Conservation (phyloP, 2,888 invertebrate species). For the Hyppa rectilinea region DNA sequence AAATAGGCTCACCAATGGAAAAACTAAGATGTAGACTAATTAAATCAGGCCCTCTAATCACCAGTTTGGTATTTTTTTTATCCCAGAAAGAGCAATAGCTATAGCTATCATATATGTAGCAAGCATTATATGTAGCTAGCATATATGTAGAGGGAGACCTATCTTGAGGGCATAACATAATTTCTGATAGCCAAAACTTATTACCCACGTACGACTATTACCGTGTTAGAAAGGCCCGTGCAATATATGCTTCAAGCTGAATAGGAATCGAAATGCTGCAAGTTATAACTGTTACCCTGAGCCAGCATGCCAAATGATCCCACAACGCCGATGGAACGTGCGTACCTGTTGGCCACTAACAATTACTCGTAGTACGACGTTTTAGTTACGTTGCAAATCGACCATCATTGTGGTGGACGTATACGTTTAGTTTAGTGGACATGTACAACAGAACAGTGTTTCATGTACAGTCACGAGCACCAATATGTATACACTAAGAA, state of each 20-base stretch:
- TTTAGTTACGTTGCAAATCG: slow-evolving; percentile 33
- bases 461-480: no score
- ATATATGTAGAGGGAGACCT: no score
- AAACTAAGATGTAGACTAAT: no score
- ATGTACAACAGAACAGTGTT: background rate
- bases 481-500: no score
- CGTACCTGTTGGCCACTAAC: slow-evolving; percentile 50
- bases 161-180: background rate
- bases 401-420: slow-evolving; percentile 34
- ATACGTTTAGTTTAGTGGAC: slow-evolving; percentile 17
- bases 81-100: background rate
- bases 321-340: slow-evolving; percentile 26
- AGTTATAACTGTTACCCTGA: slow-evolving; percentile 14
- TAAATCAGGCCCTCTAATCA: background rate
- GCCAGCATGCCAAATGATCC: slow-evolving; percentile 39
- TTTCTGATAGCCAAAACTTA: background rate
- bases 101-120: no score
- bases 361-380: slow-evolving; percentile 39
- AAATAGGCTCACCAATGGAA: no score
- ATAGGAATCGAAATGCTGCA: slow-evolving; percentile 7
- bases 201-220: background rate
- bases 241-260: slow-evolving; percentile 23
- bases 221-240: background rate
- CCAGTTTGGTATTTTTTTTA: background rate
- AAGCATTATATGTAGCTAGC: no score